These are phyloP conservation scores for Bujurquina vittata DNA, from an alignment of 2,113 vertebrate species.

Conservation along the genomic window DNA sequence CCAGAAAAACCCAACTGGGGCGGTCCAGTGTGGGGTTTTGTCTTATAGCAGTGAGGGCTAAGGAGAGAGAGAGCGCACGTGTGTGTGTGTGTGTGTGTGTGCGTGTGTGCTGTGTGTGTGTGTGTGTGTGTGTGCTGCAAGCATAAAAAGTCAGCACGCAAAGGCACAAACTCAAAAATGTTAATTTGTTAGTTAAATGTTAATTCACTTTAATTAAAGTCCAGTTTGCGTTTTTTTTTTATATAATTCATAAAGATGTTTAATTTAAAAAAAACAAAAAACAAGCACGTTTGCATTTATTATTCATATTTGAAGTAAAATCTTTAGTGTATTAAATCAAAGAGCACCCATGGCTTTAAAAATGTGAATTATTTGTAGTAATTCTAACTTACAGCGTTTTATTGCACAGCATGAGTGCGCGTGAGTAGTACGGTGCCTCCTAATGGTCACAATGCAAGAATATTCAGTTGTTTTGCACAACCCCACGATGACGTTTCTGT, in stretches of 20 bases:
- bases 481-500: neutral
- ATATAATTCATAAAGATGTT: neutral
- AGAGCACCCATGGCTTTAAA: neutral
- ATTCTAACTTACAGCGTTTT: neutral
- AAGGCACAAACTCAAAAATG: no score
- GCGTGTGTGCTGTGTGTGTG: no score
- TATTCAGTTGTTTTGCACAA: neutral
- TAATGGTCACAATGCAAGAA: neutral
- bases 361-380: accelerated
- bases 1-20: slow-evolving; percentile 64
- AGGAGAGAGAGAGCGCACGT: neutral
- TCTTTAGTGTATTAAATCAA: neutral
- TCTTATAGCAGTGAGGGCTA: slow-evolving; percentile 38
- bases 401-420: neutral
- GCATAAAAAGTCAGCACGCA: no score
- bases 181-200: neutral
- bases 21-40: slow-evolving; percentile 19
- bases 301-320: neutral
- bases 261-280: neutral
- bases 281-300: neutral
- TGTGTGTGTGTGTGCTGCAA: no score
- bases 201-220: neutral
- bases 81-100: neutral
- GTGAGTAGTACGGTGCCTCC: neutral
- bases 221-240: accelerated